A percentile compares a stretch with the other conserved stretches of the same genome.
These are phyloP conservation scores for Eilema caniola DNA, from an alignment of 2,888 invertebrate species.

Conservation along the genomic window DNA sequence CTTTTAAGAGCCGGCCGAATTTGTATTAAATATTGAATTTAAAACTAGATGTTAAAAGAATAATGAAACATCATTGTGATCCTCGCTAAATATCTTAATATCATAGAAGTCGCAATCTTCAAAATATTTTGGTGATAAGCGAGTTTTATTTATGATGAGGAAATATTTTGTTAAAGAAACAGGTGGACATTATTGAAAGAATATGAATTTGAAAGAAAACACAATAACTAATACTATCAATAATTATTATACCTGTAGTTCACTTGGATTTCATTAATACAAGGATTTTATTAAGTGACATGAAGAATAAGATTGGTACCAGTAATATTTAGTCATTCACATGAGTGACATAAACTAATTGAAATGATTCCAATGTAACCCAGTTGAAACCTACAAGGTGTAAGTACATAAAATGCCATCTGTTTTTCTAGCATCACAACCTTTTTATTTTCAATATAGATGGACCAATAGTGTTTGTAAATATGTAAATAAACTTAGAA, in stretches of 20 bases:
- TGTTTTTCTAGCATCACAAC: slow-evolving; percentile 36
- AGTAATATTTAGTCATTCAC: neutral
- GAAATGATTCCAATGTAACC: no score
- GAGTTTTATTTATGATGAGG: slow-evolving; percentile 36
- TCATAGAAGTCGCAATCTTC: slow-evolving; percentile 63
- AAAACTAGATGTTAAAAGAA: slow-evolving; percentile 51
- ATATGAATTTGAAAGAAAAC: neutral
- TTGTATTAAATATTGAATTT: slow-evolving; percentile 51
- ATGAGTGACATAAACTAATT: neutral
- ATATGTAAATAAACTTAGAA: slow-evolving; percentile 81
- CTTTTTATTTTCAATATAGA: slow-evolving; percentile 75
- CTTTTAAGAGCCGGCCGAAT: slow-evolving; percentile 53
- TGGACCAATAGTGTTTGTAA: slow-evolving; percentile 85
- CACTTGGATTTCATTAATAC: neutral
- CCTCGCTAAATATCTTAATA: slow-evolving; percentile 52
- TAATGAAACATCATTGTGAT: slow-evolving; percentile 63
- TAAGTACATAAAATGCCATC: slow-evolving; percentile 11
- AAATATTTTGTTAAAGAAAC: slow-evolving; percentile 37
- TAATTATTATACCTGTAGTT: neutral
- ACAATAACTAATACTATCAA: neutral
- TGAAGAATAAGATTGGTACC: no score
- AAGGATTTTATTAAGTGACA: no score
- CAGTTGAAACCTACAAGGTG: no score
- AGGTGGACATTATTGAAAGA: neutral
- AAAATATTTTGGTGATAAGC: slow-evolving; percentile 34